Base-by-base conservation (phyloP, 2,888 invertebrate genomes). In the Heliconius erato region DNA sequence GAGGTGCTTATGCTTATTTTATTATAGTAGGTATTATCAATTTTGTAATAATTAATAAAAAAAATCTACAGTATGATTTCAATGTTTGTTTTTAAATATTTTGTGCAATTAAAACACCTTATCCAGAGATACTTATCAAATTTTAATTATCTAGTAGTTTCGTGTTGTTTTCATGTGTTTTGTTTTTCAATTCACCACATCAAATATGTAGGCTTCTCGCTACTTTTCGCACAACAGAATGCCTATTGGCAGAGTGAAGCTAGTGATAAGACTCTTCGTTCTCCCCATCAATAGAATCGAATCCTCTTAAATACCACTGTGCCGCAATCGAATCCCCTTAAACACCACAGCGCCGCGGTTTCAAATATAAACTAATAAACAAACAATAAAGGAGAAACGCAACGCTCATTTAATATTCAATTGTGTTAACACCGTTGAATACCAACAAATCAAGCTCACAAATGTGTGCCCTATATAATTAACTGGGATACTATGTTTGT, bases 341-440 rank as follows among this genome's bases (percentile, higher is more conserved):
- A 32, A 32, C 12, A 49, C n/a, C 11, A n/a, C 63, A 3, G 9
- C 11, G n/a, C 63, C 11, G 19, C 11, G 63, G n/a, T n/a, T n/a
- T 63, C n/a, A n/a, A 11, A 63, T 35, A 32, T 69, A 35, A 69
- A 16, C 23, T 69, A 69, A 32, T 35, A 69, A 23, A 32, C 23
- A 11, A 23, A 32, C 69, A 11, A 35, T 32, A 69, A 69, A 35
- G 32, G 69, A 35, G 69, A 69, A 69, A 23, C 35, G 32, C 69
- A 35, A 23, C 23, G 23, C 7, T 23, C 35, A 23, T 69, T 69
- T 35, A n/a, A 35, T 69, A 69, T 35, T 23, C 35, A 69, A 69
- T 69, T 12, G 69, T 32, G 28, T 69, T 69, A 69, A 35, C 32
- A 69, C 35, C 35, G 32, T 19, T 69, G 69, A 69, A 69, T 69